These are phyloP conservation scores for Philopedon plagiatum DNA, from an alignment of 2,888 invertebrate genomes.

Conservation along the genomic window DNA sequence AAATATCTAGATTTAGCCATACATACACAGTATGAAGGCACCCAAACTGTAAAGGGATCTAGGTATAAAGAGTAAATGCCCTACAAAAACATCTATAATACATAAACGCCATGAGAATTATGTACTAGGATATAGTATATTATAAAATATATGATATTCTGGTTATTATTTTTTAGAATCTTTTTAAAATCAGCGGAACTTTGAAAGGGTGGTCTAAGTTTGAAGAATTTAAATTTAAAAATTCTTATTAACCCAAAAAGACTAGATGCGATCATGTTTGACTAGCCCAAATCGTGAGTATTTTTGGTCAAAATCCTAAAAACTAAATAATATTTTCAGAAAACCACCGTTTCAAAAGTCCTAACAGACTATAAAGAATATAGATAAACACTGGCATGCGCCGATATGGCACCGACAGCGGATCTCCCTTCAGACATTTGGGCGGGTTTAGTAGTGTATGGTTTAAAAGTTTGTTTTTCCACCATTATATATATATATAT, in stretches of 20 bases:
- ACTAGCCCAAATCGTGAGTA: constrained; percentile 11
- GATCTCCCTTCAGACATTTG: no score
- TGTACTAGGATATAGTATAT: not conserved
- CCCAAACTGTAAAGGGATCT: constrained; percentile 1
- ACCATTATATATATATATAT: no score
- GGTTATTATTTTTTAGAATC: constrained; percentile 9
- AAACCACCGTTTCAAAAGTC: constrained; percentile 7
- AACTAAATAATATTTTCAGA: not conserved
- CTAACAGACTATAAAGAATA: not conserved
- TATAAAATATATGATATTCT: constrained; percentile 7
- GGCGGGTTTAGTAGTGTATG: no score
- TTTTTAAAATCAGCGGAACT: not conserved
- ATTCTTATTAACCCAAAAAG: not conserved
- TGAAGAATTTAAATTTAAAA: not conserved
- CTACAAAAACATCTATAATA: constrained; percentile 19
- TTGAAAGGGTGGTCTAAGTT: not conserved
- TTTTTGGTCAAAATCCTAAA: constrained; percentile 11
- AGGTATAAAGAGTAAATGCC: not conserved
- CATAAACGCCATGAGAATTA: not conserved
- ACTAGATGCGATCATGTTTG: not conserved
- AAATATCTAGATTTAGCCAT: not conserved
- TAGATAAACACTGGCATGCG: no score
- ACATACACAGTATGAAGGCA: not conserved
- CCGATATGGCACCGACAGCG: no score
- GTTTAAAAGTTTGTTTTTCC: no score